Evolutionary conservation across 2,113 vertebrate genomes (phyloP), one percentile per base, ranked within the genome.

Genomic region (Callopanchax toddi): DNA sequence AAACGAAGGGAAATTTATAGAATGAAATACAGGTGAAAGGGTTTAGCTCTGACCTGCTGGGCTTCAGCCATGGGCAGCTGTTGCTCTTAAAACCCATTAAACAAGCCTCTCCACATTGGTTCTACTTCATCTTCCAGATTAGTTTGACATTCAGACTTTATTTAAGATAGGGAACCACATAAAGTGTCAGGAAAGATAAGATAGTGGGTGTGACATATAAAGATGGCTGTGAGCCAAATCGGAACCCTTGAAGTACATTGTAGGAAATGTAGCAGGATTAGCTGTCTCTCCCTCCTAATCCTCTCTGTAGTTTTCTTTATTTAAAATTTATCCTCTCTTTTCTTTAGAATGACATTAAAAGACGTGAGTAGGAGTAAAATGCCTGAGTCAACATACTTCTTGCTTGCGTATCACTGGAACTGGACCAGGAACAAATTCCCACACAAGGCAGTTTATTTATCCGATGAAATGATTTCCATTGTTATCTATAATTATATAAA

Each of bases 401-500:
- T 67, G 43, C 71, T 81, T 69, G 29, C 34, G 42, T 53, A 4
- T 53, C 61, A 60, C 56, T 79, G 66, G 71, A 82, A 67, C 43
- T 22, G 64, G 44, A 79, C 57, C 54, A 68, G 13, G 17, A 59
- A 67, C 55, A 63, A 76, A 81, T 64, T 76, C 74, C 48, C 55
- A 60, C 55, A 61, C 62, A 83, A 71, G 45, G 50, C 40, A 29
- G 56, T 83, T 83, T 86, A 64, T 84, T 83, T 76, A 74, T 64
- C 26, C 54, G 74, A 57, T 73, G 10, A 63, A 68, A 60, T 71
- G 5, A 67, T 61, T 82, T 68, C 55, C 25, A 76, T 83, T 84
- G 68, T 81, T 71, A 79, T 78, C 66, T 74, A 46, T 64, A 78
- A 83, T 81, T 83, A 88, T 66, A 53, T 51, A 76, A n/a, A 81